Base-by-base conservation (phyloP, 2,113 vertebrate species). In the Bos indicus region DNA sequence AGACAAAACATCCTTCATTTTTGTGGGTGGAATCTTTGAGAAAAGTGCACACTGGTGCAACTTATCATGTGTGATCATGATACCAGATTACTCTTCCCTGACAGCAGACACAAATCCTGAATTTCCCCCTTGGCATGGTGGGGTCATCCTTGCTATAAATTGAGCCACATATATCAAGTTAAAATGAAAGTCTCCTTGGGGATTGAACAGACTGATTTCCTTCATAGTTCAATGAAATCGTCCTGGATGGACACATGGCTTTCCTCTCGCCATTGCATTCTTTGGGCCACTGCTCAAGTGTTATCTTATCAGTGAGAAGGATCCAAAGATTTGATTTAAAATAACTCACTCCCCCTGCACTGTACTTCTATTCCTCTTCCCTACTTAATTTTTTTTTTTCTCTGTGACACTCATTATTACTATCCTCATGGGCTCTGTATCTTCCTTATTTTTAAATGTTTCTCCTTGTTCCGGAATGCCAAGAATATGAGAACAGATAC, bases 1-100 rank as follows among this genome's bases (percentile, higher is more conserved):
- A 91, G 96, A 96, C 30, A 52, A 83, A 95, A 23, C 19, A 86
- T 74, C 62, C 11, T 93, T 97, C 84, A 95, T 48, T 54, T 93
- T 25, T 81, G 48, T 36, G 78, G 93, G 62, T 40, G 84, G 46
- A 95, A 21, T 46, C 80, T 97, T 94, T 62, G 74, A 95, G 88
- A 56, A 95, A 97, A 96, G 62, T 90, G 52, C 33, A n/a, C 46
- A 10, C 17, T 26, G 26, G 21, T 40, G 6, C n/a, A 71, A n/a
- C 48, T 77, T 84, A 93, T 88, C 51, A 84, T 40, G 13, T 88
- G 26, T 60, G 80, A 56, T 84, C 28, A 54, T 78, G 43, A 90
- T 91, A 30, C 17, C 33, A 82, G 48, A 77, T 90, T 82, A 56
- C 56, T 95, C 52, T 97, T 97, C 43, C 40, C 77, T 82, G 74